Base-by-base conservation (phyloP, 1,140 invertebrate genomes). In the Ganaspis sp. region DNA sequence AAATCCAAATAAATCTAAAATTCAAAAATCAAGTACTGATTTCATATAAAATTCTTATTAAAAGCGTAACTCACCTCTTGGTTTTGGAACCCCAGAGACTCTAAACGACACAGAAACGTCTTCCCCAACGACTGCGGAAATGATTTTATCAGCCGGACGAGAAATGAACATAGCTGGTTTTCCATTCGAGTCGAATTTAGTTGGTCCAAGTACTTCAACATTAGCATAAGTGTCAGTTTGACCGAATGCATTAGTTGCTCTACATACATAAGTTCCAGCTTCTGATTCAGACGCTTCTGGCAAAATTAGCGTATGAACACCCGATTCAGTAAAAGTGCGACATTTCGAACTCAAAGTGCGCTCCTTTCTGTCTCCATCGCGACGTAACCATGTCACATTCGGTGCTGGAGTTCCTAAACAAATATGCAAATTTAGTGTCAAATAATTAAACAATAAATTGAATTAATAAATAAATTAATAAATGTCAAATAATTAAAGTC, bases 251-350 rank as follows among this genome's bases (percentile, higher is more conserved):
- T 97, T 98, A 79, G 93, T 94, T 1, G 96, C 96, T 79, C 94
- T 93, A 85, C 96, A 98, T 0, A 95, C 96, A 86, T 98, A 98
- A 38, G 96, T 94, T 4, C 98, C 98, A 73, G 95, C 94, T 86
- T 99, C 97, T 72, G 95, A 95, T 73, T 97, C 94, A 53, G 95
- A 93, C 0, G 94, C 94, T 86, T 95, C 93, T 1, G 92, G 94
- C 6, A 97, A 92, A 70, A 97, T 93, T 73, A 98, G 89, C 1
- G 98, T 98, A 85, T 99, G 97, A 17, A 99, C 92, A 0, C 96
- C 97, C 53, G 95, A 95, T 86, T 99, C 98, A 1, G 92, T 88
- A 79, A 95, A 93, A 0, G 93, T 94, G 69, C 92, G 92, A 72
- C 94, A 93, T 83, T 94, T 93, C 58, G 93, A 87, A 76, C 92